These are phyloP conservation scores for Ochropacha duplaris DNA, from an alignment of 2,888 invertebrate genomes.

Conservation along the genomic window DNA sequence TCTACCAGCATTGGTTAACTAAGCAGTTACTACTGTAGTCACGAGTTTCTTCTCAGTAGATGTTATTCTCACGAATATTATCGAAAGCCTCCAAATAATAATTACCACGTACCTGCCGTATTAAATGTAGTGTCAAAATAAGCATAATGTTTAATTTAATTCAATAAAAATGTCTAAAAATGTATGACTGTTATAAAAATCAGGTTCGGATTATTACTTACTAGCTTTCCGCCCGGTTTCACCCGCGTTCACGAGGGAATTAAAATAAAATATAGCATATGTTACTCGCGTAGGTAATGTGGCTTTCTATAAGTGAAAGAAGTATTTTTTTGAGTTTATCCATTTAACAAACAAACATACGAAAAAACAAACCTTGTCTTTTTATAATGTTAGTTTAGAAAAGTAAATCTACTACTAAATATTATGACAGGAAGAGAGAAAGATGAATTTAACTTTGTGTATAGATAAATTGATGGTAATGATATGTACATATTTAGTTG, in stretches of 20 bases:
- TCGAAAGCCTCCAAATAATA: slow-evolving; percentile 50
- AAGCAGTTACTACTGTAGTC: slow-evolving; percentile 24
- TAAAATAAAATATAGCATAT: no score
- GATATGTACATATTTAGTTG: slow-evolving; percentile 71
- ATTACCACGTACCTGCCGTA: slow-evolving; percentile 44
- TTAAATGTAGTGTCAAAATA: slow-evolving; percentile 37
- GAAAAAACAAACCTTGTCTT: no score
- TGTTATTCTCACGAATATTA: slow-evolving; percentile 54
- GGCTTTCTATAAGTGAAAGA: no score
- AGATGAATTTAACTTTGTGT: slow-evolving; percentile 9
- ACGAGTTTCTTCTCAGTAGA: slow-evolving; percentile 38
- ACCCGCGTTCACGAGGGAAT: no score
- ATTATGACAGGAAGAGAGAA: slow-evolving; percentile 10
- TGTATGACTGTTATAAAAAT: neutral
- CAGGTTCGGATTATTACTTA: no score
- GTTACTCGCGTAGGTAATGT: no score
- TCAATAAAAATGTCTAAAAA: neutral
- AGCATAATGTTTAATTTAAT: no score
- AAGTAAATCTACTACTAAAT: neutral
- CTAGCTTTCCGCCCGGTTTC: no score
- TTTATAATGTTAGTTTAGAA: neutral
- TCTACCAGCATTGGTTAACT: slow-evolving; percentile 21
- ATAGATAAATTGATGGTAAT: slow-evolving; percentile 71
- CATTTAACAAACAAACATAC: no score
- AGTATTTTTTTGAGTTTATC: no score